Base-by-base conservation (phyloP, 2,113 vertebrate species). In the Ahaetulla prasina region DNA sequence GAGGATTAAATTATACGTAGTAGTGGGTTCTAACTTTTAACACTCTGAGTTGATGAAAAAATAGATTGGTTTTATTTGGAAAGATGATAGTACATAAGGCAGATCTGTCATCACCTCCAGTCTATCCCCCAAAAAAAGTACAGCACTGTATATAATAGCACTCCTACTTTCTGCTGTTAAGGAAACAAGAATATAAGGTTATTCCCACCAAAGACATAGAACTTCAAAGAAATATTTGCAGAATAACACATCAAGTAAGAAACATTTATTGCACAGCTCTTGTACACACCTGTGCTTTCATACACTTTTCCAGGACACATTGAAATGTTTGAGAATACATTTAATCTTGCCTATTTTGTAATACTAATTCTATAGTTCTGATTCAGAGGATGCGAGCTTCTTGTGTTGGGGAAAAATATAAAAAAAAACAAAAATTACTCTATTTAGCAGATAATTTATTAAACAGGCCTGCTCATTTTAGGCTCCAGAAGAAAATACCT, bases 401-500 rank as follows among this genome's bases (percentile, higher is more conserved):
- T 16, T 45, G 80, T 39, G 88, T 0, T 0, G 0, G 53, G 60
- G 27, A 11, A 86, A 91, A 85, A 91, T 30, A 0, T 0, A 1
- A 0, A 30, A 49, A 50, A 86, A 12, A 54, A 8, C 22, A 14
- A 50, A 0, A 10, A 52, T 22, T 14, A 0, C 45, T 47, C 23
- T 3, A 12, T 55, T 39, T 63, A 50, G 35, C 52, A 57, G 45
- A 49, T 27, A 22, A 8, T 50, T 84, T 55, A 49, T 47, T 39
- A 45, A 91, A 45, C 20, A 89, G 74, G 30, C 88, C 91, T 20
- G 30, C 43, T 92, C 2, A 43, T 94, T 93, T 88, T 85, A 92
- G 8, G 87, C 91, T 87, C 89, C 4, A 1, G 88, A 89, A 80
- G 95, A 94, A 96, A 95, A 95, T 96, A 96, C 7, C 93, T 94